phyloP scores from a whole-genome alignment of 1,140 invertebrate genomes.

The Saccostrea glomerata region DNA sequence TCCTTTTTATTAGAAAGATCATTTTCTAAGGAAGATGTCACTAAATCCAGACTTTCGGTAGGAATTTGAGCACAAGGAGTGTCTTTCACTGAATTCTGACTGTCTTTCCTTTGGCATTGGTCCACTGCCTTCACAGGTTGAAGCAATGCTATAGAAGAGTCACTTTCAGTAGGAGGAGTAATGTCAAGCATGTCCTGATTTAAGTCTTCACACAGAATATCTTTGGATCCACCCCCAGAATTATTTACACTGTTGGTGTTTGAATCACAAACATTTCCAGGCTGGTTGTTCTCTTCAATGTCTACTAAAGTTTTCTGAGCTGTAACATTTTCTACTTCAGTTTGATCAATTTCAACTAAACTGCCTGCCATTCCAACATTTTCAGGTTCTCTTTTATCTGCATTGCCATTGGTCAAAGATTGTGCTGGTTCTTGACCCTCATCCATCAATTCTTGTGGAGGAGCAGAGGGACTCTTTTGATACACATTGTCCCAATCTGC shows the following conservation, averaged over 20 bases:
- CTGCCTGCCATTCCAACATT: neutral
- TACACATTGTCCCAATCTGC: neutral
- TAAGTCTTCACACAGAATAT: neutral
- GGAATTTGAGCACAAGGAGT: neutral
- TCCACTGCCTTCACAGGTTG: neutral
- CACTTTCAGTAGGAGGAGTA: neutral
- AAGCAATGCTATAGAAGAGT: neutral
- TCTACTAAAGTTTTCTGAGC: neutral
- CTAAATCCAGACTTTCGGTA: neutral
- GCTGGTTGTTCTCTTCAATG: neutral
- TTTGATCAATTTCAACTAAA: constrained; percentile 6
- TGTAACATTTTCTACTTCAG: neutral
- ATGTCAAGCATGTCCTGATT: neutral
- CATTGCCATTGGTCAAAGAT: neutral
- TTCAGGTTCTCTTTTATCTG: neutral
- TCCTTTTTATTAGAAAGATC: neutral
- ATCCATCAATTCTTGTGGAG: neutral
- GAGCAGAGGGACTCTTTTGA: neutral
- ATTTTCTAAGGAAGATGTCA: neutral
- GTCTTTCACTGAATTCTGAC: neutral
- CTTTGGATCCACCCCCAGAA: neutral
- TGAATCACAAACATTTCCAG: neutral
- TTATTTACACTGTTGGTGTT: neutral
- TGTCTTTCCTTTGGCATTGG: neutral
- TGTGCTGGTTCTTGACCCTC: constrained; percentile 7